Percentiles rank a stretch among this genome's conserved stretches.
phyloP scores from a whole-genome alignment of 2,888 invertebrate genomes.

The Pseudoips prasinana region DNA sequence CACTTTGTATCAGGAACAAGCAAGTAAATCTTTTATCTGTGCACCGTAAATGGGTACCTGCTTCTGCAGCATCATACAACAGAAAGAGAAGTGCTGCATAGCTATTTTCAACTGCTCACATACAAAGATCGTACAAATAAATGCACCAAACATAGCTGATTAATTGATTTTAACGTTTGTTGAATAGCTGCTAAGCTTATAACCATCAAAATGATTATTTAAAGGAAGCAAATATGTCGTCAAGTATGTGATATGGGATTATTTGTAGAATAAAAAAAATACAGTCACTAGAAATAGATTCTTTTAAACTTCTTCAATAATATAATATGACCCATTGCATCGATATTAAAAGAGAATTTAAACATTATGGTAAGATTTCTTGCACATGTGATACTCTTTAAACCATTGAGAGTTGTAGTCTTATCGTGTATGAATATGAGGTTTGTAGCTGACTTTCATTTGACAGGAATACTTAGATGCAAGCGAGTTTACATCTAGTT shows the following conservation, averaged over 20 bases:
- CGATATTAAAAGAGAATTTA: conserved; percentile 21
- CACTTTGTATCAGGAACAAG: too few species aligned
- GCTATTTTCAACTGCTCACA: too few species aligned
- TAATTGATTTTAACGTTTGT: too few species aligned
- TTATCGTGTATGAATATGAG: conserved; percentile 3
- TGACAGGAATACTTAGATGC: conserved; percentile 12
- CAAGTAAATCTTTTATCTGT: too few species aligned
- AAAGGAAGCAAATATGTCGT: conserved; percentile 36
- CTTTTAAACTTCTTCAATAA: conserved; percentile 14
- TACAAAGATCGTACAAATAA: too few species aligned
- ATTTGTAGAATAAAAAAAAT: conserved; percentile 32
- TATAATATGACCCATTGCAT: conserved; percentile 28
- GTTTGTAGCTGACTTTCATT: conserved; percentile 6
- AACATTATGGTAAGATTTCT: conserved; percentile 19
- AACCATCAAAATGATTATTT: too few species aligned
- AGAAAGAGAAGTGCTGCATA: too few species aligned
- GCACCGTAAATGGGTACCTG: too few species aligned
- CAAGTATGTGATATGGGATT: conserved; percentile 57
- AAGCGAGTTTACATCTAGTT: conserved; percentile 20
- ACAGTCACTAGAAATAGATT: conserved; percentile 41
- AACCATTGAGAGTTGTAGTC: conserved; percentile 10
- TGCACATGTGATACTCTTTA: conserved; percentile 15
- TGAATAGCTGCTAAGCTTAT: too few species aligned
- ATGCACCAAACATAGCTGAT: too few species aligned
- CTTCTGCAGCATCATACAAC: too few species aligned